Base-by-base conservation (phyloP, 1,140 invertebrate species). In the Sinella curviseta region DNA sequence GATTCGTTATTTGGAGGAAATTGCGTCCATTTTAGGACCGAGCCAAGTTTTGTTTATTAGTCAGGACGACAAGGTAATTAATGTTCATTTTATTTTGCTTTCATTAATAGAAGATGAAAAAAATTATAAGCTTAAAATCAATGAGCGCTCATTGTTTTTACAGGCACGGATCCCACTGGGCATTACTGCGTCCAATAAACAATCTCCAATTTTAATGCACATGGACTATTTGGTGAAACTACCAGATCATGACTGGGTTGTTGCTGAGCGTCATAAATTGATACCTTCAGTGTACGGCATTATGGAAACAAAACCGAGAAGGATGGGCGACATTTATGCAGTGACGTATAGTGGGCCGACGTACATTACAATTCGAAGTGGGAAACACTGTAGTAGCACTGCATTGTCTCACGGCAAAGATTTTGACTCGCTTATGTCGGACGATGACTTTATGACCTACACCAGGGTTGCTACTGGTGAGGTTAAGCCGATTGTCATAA, bases 201-300 rank as follows among this genome's bases (percentile, higher is more conserved):
- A 88, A 83, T 78, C 84, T 24, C 84, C 83, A 30, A 76, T 86
- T 3, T 60, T 88, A 80, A 87, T 87, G 86, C 84, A 86, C n/a
- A n/a, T n/a, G n/a, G n/a, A n/a, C n/a, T n/a, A n/a, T n/a, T n/a
- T n/a, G 76, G 82, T 88, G 3, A 77, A 33, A 54, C 83, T 88
- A 28, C 86, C 87, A 54, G 86, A 88, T 83, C 87, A 88, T 84
- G 87, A 89, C 81, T 89, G 84, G 81, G 85, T 87, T 16, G 82
- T 87, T 80, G 87, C 85, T 57, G 54, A 78, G 34, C 55, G 57
- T 24, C 86, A 87, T 79, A 87, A 87, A 80, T 33, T 87, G 17
- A 87, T 67, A 14, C 60, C 60, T 14, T 67, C 60, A 12, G 60
- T 67, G 20, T 67, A 67, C 24, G 60, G n/a, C 14, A 26, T 67